Conservation (phyloP, 2,797 vertebrate species). For the Mallotus villosus region DNA sequence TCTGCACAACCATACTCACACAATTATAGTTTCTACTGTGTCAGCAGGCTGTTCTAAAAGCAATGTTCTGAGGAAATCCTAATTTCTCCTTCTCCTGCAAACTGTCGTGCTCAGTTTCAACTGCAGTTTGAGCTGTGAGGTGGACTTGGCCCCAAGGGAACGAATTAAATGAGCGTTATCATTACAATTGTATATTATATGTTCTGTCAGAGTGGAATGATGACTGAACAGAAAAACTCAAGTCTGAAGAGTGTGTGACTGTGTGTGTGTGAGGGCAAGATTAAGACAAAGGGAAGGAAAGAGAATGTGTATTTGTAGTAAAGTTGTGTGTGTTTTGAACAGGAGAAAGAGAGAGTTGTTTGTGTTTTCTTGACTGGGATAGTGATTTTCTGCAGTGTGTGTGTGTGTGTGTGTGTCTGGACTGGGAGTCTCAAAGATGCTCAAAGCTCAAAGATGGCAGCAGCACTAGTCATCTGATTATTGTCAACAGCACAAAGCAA, state of each 20-base stretch:
- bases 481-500: neutral
- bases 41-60: conserved; percentile 41
- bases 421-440: neutral
- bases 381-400: neutral
- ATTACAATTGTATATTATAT: conserved; percentile 20
- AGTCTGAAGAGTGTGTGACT: conserved; percentile 1
- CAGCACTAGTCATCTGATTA: neutral
- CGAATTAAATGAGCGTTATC: conserved; percentile 29
- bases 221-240: neutral
- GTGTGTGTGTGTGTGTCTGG: conserved; percentile 3
- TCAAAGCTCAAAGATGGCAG: neutral
- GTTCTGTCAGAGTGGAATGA: conserved; percentile 6
- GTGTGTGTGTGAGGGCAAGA: conserved; percentile 8
- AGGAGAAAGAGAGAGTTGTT: neutral
- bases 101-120: neutral
- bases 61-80: conserved; percentile 33
- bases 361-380: neutral
- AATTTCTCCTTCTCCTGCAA: conserved; percentile 45
- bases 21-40: conserved; percentile 35
- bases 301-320: neutral
- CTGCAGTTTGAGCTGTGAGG: conserved; percentile 21
- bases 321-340: neutral
- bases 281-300: neutral
- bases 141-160: conserved; percentile 20
- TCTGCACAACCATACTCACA: conserved; percentile 35